phyloP scores from a whole-genome alignment of 2,888 invertebrate species.

The Pterostichus madidus region DNA sequence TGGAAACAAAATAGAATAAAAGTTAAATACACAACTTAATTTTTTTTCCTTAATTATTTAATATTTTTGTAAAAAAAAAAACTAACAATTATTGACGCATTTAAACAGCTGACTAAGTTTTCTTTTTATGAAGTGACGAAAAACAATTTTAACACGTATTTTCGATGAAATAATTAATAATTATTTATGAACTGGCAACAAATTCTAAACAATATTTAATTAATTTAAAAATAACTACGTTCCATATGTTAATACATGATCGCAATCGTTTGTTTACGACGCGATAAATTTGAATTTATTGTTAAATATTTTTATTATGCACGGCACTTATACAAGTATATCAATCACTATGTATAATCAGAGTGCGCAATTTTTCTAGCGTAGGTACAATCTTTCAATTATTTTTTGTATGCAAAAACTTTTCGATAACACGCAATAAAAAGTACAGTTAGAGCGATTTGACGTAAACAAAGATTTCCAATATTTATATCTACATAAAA shows the following conservation, averaged over 20 bases:
- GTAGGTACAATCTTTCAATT: background rate
- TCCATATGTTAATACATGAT: conserved; percentile 7
- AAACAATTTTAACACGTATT: background rate
- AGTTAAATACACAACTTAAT: background rate
- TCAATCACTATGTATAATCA: conserved; percentile 2
- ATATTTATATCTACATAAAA: too few species aligned
- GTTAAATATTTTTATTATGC: background rate
- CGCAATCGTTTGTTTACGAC: conserved; percentile 7
- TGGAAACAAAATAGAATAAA: background rate
- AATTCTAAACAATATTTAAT: background rate
- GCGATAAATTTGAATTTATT: conserved; percentile 15
- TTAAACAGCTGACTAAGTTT: background rate
- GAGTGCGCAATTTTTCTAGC: background rate
- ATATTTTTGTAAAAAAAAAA: background rate
- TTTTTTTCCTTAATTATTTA: background rate
- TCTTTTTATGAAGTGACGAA: background rate
- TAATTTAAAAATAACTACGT: conserved; percentile 21
- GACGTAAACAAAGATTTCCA: too few species aligned
- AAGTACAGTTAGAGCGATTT: background rate
- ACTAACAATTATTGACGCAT: conserved; percentile 10
- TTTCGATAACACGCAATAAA: conserved; percentile 23
- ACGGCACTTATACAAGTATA: background rate
- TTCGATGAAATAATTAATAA: background rate
- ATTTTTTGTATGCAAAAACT: background rate
- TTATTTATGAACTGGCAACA: conserved; percentile 2